Evolutionary conservation across 2,888 invertebrate genomes (phyloP), one percentile per base, ranked within the genome.

Genomic region (Trimorus sp.): DNA sequence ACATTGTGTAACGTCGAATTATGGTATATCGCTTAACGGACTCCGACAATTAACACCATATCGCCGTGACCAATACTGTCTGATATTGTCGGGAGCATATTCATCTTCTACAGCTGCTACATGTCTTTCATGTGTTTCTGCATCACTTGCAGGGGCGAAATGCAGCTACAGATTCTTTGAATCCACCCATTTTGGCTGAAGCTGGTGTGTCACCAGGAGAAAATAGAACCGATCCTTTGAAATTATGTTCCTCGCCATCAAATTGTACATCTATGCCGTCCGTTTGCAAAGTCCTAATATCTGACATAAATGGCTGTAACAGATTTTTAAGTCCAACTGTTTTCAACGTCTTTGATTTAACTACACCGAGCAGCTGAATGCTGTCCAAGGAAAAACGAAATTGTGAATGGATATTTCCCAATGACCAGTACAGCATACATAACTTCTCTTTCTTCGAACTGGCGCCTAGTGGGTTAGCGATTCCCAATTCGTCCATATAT

Each of bases 171-270:
- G 84, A 85, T 58, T 84, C 78, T 66, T 84, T 84, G 49, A 83
- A 86, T 8, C 84, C 86, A 26, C 26, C 26, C 7, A 84, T 48
- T n/a, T 74, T 26, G 38, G 84, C 81, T 26, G 84, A 56, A 14
- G 86, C 85, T n/a, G 83, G 82, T 16, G 82, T 85, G 60, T 85
- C 84, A n/a, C 73, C 83, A n/a, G 83, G 48, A 66, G 56, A 79
- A 65, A 84, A 84, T 12, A 84, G 26, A 38, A 85, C 16, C 45
- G 83, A 80, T 0, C 85, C 83, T 68, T 84, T 84, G 26, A 66
- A 83, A 68, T 78, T 83, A 58, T 68, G 79, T 12, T 68, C 51
- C 45, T 38, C 12, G 14, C 69, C 65, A 38, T 53, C 49, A 14
- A 83, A 62, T 14, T 40, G 7, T 8, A 73, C 0, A 49, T 26